Base-by-base conservation (phyloP, 2,888 invertebrate species). In the Tiphia femorata region DNA sequence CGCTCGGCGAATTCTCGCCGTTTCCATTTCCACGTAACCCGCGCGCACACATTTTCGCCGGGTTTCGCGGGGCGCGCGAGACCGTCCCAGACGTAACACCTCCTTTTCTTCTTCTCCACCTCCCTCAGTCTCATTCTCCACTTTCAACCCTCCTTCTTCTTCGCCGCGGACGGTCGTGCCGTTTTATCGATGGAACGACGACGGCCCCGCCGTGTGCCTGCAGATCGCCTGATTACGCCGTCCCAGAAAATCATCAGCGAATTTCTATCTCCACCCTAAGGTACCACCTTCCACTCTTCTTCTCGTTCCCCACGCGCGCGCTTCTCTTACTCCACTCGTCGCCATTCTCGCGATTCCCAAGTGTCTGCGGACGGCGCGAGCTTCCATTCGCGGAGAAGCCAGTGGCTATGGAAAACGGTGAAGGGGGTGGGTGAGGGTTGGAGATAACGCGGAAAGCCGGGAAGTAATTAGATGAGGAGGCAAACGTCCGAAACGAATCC, bases 141-240 rank as follows among this genome's bases (percentile, higher is more conserved):
- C n/a, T n/a, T n/a, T n/a, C n/a, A n/a, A n/a, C n/a, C n/a, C n/a
- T n/a, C n/a, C n/a, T n/a, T n/a, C n/a, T n/a, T n/a, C n/a, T n/a
- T n/a, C n/a, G n/a, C n/a, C n/a, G n/a, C n/a, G n/a, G n/a, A n/a
- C n/a, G n/a, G n/a, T n/a, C n/a, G n/a, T n/a, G 58, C 49, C 58
- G 58, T 58, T 67, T 64, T 59, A 57, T 62, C 62, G 66, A 60
- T 57, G 60, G 53, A 50, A 52, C 35, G 27, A 21, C 41, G 19
- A n/a, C n/a, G n/a, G n/a, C n/a, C n/a, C n/a, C n/a, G n/a, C 52
- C 55, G 44, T 47, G 52, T 55, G 57, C 56, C 46, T 54, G 50
- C 56, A 54, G 49, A 66, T 59, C 65, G 54, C 47, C 27, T 43
- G 54, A 51, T 60, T 64, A 50, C 50, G 21, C 14, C 46, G 27